A percentile compares a stretch with the other conserved stretches of the same genome.
Evolutionary conservation across 2,113 vertebrate species (phyloP).

Genomic region (Ascaphus truei): DNA sequence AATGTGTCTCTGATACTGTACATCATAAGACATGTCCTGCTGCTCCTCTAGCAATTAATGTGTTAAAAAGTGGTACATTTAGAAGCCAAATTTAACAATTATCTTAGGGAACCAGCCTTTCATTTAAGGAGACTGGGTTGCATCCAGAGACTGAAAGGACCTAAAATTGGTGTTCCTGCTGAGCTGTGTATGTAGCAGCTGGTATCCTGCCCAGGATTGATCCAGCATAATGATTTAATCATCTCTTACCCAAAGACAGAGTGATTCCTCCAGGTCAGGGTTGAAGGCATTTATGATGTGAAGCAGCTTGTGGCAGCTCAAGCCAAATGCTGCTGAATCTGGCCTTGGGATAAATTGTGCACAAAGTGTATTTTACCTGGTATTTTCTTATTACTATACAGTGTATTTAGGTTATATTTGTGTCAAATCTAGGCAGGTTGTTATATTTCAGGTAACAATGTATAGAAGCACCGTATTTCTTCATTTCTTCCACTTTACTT

Average conservation of each 20-base stretch:
- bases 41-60: neutral
- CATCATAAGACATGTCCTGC: neutral
- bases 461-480: neutral
- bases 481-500: neutral
- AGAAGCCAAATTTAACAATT: neutral
- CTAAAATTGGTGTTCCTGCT: constrained; percentile 27
- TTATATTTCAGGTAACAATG: neutral
- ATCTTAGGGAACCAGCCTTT: neutral
- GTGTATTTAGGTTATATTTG: constrained; percentile 33
- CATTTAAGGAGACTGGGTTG: neutral
- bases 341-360: constrained; percentile 11
- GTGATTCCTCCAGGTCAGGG: constrained; percentile 40
- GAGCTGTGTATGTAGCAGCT: constrained; percentile 36
- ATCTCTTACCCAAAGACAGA: constrained; percentile 42
- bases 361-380: neutral
- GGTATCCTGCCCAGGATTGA: constrained; percentile 42
- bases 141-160: constrained; percentile 25
- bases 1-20: too few species aligned
- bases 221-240: constrained; percentile 48
- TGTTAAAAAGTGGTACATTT: constrained; percentile 1
- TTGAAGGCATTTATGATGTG: constrained; percentile 39
- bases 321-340: constrained; percentile 21
- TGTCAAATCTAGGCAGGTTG: constrained; percentile 25
- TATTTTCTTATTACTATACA: neutral
- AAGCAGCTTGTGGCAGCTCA: constrained; percentile 42